Percentiles rank a stretch among this genome's conserved stretches.
phyloP scores from a whole-genome alignment of 2,113 vertebrate species.

The Neolamprologus ventralis region DNA sequence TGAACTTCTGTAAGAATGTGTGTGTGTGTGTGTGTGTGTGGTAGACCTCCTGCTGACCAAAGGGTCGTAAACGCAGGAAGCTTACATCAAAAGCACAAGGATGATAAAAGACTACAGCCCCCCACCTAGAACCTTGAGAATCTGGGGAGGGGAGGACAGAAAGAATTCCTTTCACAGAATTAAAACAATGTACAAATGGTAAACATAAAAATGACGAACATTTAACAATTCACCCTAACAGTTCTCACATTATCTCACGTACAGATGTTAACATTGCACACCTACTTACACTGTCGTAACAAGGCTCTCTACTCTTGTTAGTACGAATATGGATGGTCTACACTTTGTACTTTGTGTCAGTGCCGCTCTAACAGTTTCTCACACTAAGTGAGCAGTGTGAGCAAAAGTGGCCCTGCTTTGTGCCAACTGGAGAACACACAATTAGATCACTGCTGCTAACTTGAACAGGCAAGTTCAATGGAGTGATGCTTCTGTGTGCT shows the following conservation, averaged over 20 bases:
- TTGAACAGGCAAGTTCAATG: slow-evolving; percentile 32
- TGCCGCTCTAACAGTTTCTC: background rate
- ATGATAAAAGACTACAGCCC: too few species aligned
- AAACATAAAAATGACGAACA: too few species aligned
- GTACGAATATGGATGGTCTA: background rate
- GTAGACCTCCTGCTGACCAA: too few species aligned
- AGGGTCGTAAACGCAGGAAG: too few species aligned
- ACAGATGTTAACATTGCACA: background rate
- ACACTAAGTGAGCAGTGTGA: slow-evolving; percentile 8
- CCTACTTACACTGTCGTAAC: background rate
- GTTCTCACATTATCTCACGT: background rate
- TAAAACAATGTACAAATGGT: too few species aligned
- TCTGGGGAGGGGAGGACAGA: too few species aligned
- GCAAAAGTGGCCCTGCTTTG: background rate
- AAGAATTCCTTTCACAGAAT: too few species aligned
- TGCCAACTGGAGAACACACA: background rate
- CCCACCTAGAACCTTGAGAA: too few species aligned
- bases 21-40: too few species aligned
- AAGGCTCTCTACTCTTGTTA: background rate
- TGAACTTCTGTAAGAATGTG: too few species aligned
- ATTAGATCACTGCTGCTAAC: slow-evolving; percentile 17
- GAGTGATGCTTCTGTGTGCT: slow-evolving; percentile 9
- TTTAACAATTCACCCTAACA: too few species aligned
- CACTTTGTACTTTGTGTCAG: background rate
- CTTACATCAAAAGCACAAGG: too few species aligned